phyloP scores from a whole-genome alignment of 2,797 vertebrate genomes.

The Antrozous pallidus region DNA sequence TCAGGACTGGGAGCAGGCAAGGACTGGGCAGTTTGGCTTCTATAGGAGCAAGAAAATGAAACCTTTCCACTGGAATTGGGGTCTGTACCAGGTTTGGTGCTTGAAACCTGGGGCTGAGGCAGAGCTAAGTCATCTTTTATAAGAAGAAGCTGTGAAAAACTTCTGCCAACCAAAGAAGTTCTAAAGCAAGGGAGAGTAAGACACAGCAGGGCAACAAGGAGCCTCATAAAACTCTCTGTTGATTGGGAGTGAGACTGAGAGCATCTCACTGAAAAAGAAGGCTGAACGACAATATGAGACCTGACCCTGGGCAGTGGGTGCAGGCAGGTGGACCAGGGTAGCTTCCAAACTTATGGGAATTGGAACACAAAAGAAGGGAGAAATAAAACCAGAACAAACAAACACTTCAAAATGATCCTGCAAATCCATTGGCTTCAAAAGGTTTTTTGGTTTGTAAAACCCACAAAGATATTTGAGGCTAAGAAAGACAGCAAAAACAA shows the following conservation, averaged over 20 bases:
- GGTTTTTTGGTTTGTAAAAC: constrained; percentile 4
- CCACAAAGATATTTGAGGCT: background rate
- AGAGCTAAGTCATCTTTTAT: background rate
- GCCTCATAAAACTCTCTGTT: too few relatives aligned
- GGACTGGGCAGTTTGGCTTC: background rate
- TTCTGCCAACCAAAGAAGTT: background rate
- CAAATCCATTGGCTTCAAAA: background rate
- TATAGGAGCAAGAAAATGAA: background rate
- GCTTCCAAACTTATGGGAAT: background rate
- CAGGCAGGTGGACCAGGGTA: background rate
- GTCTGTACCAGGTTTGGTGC: too few relatives aligned
- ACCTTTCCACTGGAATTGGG: background rate
- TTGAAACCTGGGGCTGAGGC: background rate
- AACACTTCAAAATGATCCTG: background rate
- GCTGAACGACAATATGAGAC: background rate
- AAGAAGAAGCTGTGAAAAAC: background rate
- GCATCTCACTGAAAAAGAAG: background rate
- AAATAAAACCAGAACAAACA: background rate
- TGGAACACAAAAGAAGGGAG: background rate
- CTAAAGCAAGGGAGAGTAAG: background rate
- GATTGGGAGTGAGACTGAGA: background rate
- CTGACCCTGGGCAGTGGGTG: background rate
- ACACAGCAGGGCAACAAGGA: fast-evolving
- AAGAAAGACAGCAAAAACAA: background rate
- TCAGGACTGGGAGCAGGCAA: background rate